phyloP scores from a whole-genome alignment of 2,797 vertebrate genomes.

The Aeoliscus strigatus region DNA sequence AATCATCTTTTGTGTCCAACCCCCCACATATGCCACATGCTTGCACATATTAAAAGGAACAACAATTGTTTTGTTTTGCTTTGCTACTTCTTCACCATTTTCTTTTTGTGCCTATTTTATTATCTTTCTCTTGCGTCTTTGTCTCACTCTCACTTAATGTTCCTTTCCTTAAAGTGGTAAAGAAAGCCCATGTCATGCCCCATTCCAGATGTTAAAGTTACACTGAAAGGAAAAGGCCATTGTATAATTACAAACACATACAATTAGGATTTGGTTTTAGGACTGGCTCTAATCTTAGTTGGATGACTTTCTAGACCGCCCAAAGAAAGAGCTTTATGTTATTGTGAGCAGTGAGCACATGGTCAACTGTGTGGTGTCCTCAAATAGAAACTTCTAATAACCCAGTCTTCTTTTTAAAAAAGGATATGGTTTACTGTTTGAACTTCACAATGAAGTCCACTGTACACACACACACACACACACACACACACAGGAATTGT shows the following conservation, averaged over 20 bases:
- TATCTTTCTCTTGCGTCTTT: conserved; percentile 2
- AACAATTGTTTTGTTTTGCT: conserved; percentile 6
- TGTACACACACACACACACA: conserved; percentile 39
- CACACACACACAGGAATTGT: conserved; percentile 50
- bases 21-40: conserved; percentile 47
- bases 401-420: conserved; percentile 42
- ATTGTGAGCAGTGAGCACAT: conserved; percentile 14
- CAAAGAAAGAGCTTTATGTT: conserved; percentile 29
- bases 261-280: conserved; percentile 53
- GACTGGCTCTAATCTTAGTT: conserved; percentile 33
- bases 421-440: conserved; percentile 41
- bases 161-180: conserved; percentile 13
- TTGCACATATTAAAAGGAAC: conserved; percentile 33
- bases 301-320: conserved; percentile 12
- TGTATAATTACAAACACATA: conserved; percentile 56
- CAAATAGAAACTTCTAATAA: conserved; percentile 44
- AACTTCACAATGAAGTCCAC: conserved; percentile 32
- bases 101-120: conserved; percentile 10
- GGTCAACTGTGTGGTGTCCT: conserved; percentile 30
- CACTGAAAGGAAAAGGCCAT: conserved; percentile 34
- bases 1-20: conserved; percentile 45
- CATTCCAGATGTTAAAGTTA: conserved; percentile 45
- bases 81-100: conserved; percentile 14
- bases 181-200: conserved; percentile 16
- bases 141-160: conserved; percentile 5